Conservation (phyloP, 2,113 vertebrate species). For the Microcebus lehilahytsara region DNA sequence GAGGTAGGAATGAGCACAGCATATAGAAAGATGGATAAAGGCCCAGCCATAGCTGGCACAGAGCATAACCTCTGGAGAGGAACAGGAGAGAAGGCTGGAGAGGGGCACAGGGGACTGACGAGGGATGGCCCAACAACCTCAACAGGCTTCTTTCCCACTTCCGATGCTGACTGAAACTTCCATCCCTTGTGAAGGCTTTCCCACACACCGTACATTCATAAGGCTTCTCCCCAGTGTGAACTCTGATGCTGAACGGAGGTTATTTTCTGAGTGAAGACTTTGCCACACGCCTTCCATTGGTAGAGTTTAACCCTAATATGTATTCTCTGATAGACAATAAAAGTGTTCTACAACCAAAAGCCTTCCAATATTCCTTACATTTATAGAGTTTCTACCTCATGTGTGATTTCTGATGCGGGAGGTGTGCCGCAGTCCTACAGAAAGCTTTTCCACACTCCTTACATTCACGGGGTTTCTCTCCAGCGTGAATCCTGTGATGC, state of each 20-base stretch:
- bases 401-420: neutral
- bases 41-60: neutral
- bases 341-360: conserved; percentile 30
- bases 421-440: neutral
- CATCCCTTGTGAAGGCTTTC: no score
- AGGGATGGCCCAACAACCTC: no score
- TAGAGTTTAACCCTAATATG: conserved; percentile 40
- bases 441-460: conserved; percentile 44
- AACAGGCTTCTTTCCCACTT: no score
- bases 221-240: neutral
- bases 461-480: neutral
- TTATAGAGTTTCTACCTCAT: neutral
- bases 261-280: conserved; percentile 48
- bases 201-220: no score
- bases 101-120: no score
- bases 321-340: neutral
- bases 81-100: neutral
- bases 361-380: neutral
- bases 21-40: neutral
- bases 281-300: conserved; percentile 8
- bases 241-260: conserved; percentile 49
- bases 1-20: neutral
- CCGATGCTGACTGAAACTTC: no score
- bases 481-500: no score
- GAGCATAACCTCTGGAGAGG: neutral